phyloP scores from a whole-genome alignment of 30 jellyfish, hydroid and myxozoan species.

The Rhopilema esculentum region DNA sequence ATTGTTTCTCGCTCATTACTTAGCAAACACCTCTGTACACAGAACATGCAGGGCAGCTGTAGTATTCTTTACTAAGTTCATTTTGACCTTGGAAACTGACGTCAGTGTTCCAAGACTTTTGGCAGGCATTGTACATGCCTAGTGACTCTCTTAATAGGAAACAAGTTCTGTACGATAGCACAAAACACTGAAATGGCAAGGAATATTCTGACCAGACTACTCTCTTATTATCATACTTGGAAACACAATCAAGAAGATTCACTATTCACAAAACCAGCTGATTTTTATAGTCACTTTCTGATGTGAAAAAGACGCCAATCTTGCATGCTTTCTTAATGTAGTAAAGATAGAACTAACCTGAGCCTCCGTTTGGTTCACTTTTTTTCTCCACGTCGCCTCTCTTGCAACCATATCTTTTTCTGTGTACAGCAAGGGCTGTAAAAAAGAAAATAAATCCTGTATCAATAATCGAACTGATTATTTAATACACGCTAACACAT shows the following conservation, averaged over 20 bases:
- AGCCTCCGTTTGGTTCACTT: constrained; percentile 44
- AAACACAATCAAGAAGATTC: too few relatives aligned
- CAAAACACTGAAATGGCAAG: too few relatives aligned
- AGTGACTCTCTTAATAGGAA: too few relatives aligned
- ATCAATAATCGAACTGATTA: not conserved
- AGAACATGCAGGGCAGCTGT: constrained; percentile 38
- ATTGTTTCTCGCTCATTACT: constrained; percentile 56
- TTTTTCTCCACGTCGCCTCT: constrained; percentile 50
- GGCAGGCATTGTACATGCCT: too few relatives aligned
- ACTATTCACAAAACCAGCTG: too few relatives aligned
- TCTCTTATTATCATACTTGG: too few relatives aligned
- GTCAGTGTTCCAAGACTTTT: too few relatives aligned
- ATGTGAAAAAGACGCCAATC: too few relatives aligned
- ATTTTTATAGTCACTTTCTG: too few relatives aligned
- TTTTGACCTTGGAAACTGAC: too few relatives aligned
- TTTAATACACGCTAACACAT: not conserved
- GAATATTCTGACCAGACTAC: too few relatives aligned
- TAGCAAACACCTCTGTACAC: not conserved
- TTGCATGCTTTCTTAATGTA: not conserved
- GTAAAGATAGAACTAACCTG: constrained; percentile 23
- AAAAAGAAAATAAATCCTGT: not conserved
- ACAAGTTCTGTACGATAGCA: too few relatives aligned
- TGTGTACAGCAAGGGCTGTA: constrained; percentile 67
- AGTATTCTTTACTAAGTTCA: constrained; percentile 25
- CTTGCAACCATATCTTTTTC: constrained; percentile 68